These are phyloP conservation scores for Acanthornis magna DNA, from an alignment of 2,797 vertebrate genomes.

Conservation along the genomic window DNA sequence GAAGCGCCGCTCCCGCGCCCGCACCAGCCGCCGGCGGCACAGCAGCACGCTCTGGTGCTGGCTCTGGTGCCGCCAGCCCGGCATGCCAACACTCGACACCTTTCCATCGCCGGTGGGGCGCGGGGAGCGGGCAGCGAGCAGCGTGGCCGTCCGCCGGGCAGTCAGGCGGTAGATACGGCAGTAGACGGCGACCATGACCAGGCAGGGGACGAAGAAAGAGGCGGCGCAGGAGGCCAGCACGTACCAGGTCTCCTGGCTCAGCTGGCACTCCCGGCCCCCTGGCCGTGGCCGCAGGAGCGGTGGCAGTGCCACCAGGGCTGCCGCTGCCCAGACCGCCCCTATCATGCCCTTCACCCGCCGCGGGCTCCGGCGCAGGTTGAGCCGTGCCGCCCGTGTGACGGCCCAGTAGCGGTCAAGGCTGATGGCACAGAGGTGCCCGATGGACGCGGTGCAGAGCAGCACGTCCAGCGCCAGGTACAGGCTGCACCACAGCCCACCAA, in stretches of 20 bases:
- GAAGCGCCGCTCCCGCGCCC: constrained; percentile 84
- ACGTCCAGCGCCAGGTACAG: constrained; percentile 89
- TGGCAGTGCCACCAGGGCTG: constrained; percentile 87
- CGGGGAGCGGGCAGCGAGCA: constrained; percentile 76
- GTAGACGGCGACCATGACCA: constrained; percentile 90
- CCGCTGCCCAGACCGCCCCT: constrained; percentile 81
- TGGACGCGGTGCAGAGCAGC: constrained; percentile 90
- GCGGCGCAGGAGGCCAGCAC: constrained; percentile 87
- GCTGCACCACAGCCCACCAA: constrained; percentile 88
- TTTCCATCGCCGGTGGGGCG: fast-evolving
- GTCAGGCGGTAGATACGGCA: constrained; percentile 89
- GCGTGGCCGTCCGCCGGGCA: constrained; percentile 79
- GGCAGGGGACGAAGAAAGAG: constrained; percentile 88
- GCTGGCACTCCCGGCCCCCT: constrained; percentile 76
- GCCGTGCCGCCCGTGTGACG: constrained; percentile 85
- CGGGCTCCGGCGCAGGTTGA: constrained; percentile 87
- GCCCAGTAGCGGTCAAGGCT: constrained; percentile 94
- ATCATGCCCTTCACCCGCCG: constrained; percentile 87
- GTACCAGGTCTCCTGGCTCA: constrained; percentile 91
- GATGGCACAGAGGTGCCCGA: constrained; percentile 91
- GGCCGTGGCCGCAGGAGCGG: constrained; percentile 81
- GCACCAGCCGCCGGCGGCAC: constrained; percentile 51
- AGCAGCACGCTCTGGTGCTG: constrained; percentile 55
- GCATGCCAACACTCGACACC: neutral
- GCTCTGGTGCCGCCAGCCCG: neutral